Evolutionary conservation across 2,797 vertebrate species (phyloP), one percentile per base, ranked within the genome.

Genomic region (Notolepis coatsorum): DNA sequence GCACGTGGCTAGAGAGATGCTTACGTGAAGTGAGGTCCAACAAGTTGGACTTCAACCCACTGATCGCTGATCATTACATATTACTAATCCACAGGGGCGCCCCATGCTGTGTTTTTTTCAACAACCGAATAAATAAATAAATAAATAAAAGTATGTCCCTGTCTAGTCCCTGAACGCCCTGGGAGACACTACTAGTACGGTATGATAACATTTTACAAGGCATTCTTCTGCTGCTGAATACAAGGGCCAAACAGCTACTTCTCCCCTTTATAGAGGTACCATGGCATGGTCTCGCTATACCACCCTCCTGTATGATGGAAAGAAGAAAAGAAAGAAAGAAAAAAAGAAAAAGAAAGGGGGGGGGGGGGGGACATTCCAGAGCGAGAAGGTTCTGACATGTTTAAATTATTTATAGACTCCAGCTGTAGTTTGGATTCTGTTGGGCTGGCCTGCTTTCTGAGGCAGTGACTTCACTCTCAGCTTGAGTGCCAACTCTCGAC

Each of bases 401-500:
- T 50, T 35, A 42, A 78, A 75, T 64, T 76, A 75, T 82, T 86
- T 85, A 77, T 75, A 74, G 60, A 50, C 59, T 70, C 38, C 77
- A 86, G 84, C 85, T 89, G 88, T 73, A 68, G 54, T 78, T 77
- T 48, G 39, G 28, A 24, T 55, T 79, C 74, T 73, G 73, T 37
- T 37, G 12, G 35, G 3, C 12, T 35, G 31, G 31, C 10, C 13
- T 35, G 31, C 13, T 35, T 35, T 9, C 13, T 35, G 31, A 35
- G 31, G 31, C 13, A 25, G 59, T 74, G 80, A 80, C 54, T 59
- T 39, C 68, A 66, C 4, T 48, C 35, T 49, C 49, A 41, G 53
- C 35, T 17, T 2, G 39, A 24, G 48, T 2, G 41, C 46, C 51
- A 68, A 73, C 46, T 52, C n/a, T n/a, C n/a, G n/a, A n/a, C 13